Percentiles rank a stretch among this genome's conserved stretches.
phyloP scores from a whole-genome alignment of 2,113 vertebrate species.

The Tichodroma muraria region DNA sequence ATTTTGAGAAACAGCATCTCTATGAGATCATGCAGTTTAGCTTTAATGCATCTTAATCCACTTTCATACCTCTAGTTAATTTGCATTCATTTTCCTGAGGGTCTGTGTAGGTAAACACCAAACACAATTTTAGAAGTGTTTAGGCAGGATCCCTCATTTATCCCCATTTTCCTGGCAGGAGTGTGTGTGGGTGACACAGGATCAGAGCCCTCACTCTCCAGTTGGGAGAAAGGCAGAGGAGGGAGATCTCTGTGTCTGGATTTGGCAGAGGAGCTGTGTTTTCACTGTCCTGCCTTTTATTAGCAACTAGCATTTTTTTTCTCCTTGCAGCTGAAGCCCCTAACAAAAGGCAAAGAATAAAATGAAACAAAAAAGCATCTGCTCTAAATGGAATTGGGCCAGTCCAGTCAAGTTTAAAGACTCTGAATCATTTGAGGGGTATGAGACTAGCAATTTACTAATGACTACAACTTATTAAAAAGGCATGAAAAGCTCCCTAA shows the following conservation, averaged over 20 bases:
- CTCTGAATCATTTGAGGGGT: slow-evolving; percentile 43
- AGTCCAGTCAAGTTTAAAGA: slow-evolving; percentile 61
- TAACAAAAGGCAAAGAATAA: slow-evolving; percentile 42
- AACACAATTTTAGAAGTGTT: background rate
- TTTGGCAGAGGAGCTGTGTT: slow-evolving; percentile 32
- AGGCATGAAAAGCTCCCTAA: slow-evolving; percentile 58
- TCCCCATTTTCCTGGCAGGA: background rate
- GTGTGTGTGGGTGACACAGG: background rate
- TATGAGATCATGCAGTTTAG: background rate
- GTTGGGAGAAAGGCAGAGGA: background rate
- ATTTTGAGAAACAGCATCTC: background rate
- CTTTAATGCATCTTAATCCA: background rate
- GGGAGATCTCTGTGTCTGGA: background rate
- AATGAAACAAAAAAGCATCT: slow-evolving; percentile 56
- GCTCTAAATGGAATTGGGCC: slow-evolving; percentile 53
- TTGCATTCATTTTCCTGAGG: background rate
- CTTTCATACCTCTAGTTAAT: background rate
- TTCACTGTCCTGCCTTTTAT: slow-evolving; percentile 35
- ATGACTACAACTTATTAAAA: slow-evolving; percentile 64
- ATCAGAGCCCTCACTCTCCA: background rate
- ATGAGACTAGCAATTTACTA: slow-evolving; percentile 60
- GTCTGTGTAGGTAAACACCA: background rate
- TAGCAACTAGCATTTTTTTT: slow-evolving; percentile 15
- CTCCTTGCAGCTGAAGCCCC: slow-evolving; percentile 39
- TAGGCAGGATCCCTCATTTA: background rate